Percentiles rank a stretch among this genome's conserved stretches.
phyloP scores from a whole-genome alignment of 2,797 vertebrate species.

The Acanthurus tractus region DNA sequence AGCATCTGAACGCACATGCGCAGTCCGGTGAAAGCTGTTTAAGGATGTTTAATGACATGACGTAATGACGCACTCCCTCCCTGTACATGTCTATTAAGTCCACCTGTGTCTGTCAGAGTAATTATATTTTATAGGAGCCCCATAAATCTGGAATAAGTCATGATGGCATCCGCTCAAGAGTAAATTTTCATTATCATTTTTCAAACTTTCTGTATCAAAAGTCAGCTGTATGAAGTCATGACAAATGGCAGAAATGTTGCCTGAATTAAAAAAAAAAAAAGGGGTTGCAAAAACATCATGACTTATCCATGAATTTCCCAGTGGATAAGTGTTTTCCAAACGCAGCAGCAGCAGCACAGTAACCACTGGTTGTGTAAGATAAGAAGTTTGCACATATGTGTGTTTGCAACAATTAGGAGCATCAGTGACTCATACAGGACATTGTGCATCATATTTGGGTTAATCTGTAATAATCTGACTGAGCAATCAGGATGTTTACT shows the following conservation, averaged over 20 bases:
- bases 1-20: conserved; percentile 10
- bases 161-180: conserved; percentile 59
- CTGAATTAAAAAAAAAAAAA: neutral
- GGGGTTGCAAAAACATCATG: conserved; percentile 9
- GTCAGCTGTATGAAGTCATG: neutral
- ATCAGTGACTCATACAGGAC: conserved; percentile 18
- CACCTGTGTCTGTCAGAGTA: conserved; percentile 68
- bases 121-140: conserved; percentile 71
- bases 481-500: conserved; percentile 40
- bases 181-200: conserved; percentile 11
- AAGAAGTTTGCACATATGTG: neutral
- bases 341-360: conserved; percentile 25
- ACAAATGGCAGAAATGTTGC: neutral
- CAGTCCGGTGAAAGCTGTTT: conserved; percentile 26
- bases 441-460: conserved; percentile 24
- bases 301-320: conserved; percentile 17
- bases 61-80: conserved; percentile 39
- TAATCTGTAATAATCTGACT: conserved; percentile 33
- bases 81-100: conserved; percentile 67
- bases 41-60: conserved; percentile 52
- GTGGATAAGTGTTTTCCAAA: conserved; percentile 37
- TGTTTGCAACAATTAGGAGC: conserved; percentile 22
- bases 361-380: too few relatives aligned
- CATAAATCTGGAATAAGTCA: conserved; percentile 74
- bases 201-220: neutral